Conservation (phyloP, 2,797 vertebrate genomes). For the Chelon auratus region DNA sequence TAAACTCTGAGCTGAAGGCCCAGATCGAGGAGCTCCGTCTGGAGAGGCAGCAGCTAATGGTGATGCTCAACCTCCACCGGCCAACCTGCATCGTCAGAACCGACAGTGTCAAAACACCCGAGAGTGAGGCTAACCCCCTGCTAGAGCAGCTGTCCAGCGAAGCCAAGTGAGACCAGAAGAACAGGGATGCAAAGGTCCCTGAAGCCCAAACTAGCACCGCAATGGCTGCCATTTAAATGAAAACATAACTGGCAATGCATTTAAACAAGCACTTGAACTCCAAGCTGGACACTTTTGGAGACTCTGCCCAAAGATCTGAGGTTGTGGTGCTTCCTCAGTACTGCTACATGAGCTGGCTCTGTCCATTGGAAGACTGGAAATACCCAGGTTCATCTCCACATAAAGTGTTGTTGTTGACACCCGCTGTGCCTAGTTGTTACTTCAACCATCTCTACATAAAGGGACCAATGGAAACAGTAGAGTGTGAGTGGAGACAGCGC, state of each 20-base stretch:
- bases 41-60: slow-evolving; percentile 94
- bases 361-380: slow-evolving; percentile 70
- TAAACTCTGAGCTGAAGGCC: slow-evolving; percentile 94
- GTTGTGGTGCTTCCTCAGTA: slow-evolving; percentile 55
- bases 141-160: slow-evolving; percentile 85
- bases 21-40: slow-evolving; percentile 96
- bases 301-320: slow-evolving; percentile 72
- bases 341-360: slow-evolving; percentile 78
- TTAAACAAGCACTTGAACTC: slow-evolving; percentile 80
- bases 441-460: slow-evolving; percentile 72
- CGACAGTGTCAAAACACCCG: slow-evolving; percentile 92
- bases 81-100: slow-evolving; percentile 97
- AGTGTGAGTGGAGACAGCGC: slow-evolving; percentile 58
- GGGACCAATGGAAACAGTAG: slow-evolving; percentile 72
- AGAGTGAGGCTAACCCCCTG: slow-evolving; percentile 89
- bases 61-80: slow-evolving; percentile 95
- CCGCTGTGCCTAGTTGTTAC: slow-evolving; percentile 76
- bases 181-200: slow-evolving; percentile 15
- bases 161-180: slow-evolving; percentile 70
- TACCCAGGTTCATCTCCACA: slow-evolving; percentile 61
- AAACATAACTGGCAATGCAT: slow-evolving; percentile 61
- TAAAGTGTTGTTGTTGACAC: slow-evolving; percentile 70
- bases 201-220: slow-evolving; percentile 44
- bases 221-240: slow-evolving; percentile 51
- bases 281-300: slow-evolving; percentile 73